Evolutionary conservation across 2,113 vertebrate genomes (phyloP).

Genomic region (Crotophaga sulcirostris): DNA sequence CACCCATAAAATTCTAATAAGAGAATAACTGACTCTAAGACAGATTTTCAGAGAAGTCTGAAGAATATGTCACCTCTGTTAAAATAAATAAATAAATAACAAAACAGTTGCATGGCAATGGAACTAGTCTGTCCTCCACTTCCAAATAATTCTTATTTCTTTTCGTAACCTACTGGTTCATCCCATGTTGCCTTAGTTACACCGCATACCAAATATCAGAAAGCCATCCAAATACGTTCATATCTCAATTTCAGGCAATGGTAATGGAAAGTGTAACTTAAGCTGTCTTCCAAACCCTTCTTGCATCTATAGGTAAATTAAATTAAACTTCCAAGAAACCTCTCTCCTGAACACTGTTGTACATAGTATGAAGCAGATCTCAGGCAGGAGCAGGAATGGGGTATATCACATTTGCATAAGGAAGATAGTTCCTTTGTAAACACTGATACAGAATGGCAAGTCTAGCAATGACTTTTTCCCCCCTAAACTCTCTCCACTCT

Average conservation of each 20-base stretch:
- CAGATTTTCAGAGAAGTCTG: neutral
- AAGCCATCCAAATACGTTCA: neutral
- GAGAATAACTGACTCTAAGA: neutral
- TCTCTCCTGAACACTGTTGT: neutral
- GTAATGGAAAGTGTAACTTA: neutral
- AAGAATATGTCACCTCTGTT: neutral
- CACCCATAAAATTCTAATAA: neutral
- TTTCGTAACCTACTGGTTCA: neutral
- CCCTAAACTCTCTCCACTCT: neutral
- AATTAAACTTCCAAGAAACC: neutral
- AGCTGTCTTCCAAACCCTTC: neutral
- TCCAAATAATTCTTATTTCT: neutral
- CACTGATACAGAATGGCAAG: constrained; percentile 38
- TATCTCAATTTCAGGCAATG: neutral
- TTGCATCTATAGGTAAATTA: neutral
- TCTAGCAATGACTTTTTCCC: neutral
- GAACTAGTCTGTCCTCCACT: neutral
- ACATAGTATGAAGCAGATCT: neutral
- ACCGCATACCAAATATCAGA: neutral
- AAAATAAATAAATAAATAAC: no score
- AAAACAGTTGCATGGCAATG: neutral
- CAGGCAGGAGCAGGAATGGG: neutral
- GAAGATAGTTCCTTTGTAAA: constrained; percentile 52
- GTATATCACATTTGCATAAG: constrained; percentile 3
- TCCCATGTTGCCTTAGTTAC: neutral